Evolutionary conservation across 2,113 vertebrate genomes (phyloP).

Genomic region (Orthonyx spaldingii): DNA sequence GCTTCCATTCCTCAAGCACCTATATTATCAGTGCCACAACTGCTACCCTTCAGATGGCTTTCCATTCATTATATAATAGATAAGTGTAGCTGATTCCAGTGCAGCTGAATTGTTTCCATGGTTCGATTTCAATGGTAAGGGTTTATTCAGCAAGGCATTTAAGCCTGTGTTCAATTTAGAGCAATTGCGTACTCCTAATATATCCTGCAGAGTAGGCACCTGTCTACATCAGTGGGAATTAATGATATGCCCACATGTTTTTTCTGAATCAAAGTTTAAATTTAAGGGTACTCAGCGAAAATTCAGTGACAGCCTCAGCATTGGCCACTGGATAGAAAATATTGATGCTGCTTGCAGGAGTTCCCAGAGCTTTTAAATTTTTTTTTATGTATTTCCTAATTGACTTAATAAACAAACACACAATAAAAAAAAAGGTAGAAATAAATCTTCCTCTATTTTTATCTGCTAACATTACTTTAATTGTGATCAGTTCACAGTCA

Average conservation of each 20-base stretch:
- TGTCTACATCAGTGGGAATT: background rate
- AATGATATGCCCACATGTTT: background rate
- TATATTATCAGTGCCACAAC: background rate
- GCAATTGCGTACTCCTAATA: background rate
- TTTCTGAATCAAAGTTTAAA: background rate
- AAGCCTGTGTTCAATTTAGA: background rate
- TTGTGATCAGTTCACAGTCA: background rate
- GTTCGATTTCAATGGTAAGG: background rate
- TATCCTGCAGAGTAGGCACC: background rate
- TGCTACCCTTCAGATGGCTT: background rate
- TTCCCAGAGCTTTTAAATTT: background rate
- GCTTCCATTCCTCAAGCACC: background rate
- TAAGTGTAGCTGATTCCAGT: background rate
- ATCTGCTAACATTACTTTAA: background rate
- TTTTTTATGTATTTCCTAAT: background rate
- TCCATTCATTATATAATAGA: background rate
- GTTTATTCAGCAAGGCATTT: constrained; percentile 22
- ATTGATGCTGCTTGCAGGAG: background rate
- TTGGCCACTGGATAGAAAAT: background rate
- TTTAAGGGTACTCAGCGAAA: background rate
- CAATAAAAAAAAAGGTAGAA: background rate
- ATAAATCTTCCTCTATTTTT: background rate
- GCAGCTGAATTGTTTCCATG: constrained; percentile 14
- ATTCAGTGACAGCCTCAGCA: background rate
- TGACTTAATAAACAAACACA: background rate